Percentiles rank a stretch among this genome's conserved stretches.
Conservation (phyloP, 2,797 vertebrate species). For the Danio kyathit region DNA sequence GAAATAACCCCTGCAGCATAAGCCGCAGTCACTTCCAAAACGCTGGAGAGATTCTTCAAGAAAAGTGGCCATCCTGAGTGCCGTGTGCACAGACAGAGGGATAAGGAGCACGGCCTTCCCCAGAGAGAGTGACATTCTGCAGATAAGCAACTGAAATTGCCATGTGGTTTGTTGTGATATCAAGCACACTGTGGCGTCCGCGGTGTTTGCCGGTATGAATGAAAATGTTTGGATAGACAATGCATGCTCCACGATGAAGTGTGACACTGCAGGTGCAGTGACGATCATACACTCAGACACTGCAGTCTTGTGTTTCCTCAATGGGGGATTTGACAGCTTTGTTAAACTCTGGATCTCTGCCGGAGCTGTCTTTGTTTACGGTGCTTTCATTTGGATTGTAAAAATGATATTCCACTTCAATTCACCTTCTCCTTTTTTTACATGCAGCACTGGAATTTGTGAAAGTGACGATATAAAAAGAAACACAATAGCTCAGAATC, state of each 20-base stretch:
- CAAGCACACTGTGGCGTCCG: conserved; percentile 53
- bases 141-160: conserved; percentile 29
- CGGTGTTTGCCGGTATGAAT: conserved; percentile 60
- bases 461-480: background rate
- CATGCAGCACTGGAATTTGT: background rate
- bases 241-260: conserved; percentile 30
- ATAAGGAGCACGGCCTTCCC: conserved; percentile 5
- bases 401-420: conserved; percentile 28
- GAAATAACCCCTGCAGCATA: conserved; percentile 14
- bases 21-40: background rate
- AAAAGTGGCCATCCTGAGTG: background rate
- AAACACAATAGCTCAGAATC: too few species aligned
- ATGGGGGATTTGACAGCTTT: conserved; percentile 60
- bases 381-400: background rate
- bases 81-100: conserved; percentile 23
- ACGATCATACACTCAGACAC: conserved; percentile 44
- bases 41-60: conserved; percentile 5
- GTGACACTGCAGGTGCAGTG: conserved; percentile 12
- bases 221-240: conserved; percentile 48
- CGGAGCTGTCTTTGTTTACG: conserved; percentile 3
- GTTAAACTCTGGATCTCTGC: conserved; percentile 45
- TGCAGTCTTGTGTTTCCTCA: conserved; percentile 55
- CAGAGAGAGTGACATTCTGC: conserved; percentile 1
- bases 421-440: background rate
- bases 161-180: conserved; percentile 38